Evolutionary conservation across 2,113 vertebrate species (phyloP).

Genomic region (Sporophila hypoxantha): DNA sequence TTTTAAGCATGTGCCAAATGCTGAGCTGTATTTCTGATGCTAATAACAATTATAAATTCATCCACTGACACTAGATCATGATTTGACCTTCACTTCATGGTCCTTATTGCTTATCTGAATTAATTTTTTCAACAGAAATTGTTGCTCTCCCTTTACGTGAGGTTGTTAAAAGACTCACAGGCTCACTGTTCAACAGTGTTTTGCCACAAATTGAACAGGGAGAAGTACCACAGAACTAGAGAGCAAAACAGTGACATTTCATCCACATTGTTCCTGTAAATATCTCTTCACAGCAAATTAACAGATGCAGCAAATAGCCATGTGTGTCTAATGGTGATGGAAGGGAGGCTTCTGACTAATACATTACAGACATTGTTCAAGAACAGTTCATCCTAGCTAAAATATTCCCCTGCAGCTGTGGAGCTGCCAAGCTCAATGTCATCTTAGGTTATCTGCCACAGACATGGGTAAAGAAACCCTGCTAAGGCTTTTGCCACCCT

Average conservation of each 20-base stretch:
- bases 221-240: neutral
- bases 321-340: conserved; percentile 55
- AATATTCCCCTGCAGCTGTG: conserved; percentile 40
- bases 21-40: neutral
- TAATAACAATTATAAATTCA: neutral
- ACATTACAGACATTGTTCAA: conserved; percentile 53
- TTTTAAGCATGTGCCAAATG: neutral
- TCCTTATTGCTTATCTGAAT: neutral
- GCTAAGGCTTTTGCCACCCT: conserved; percentile 11
- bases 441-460: conserved; percentile 51
- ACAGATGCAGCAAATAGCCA: conserved; percentile 48
- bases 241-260: neutral
- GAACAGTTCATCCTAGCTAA: conserved; percentile 51
- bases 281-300: conserved; percentile 57
- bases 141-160: neutral
- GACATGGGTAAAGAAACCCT: neutral
- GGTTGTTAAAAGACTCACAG: neutral
- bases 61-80: neutral
- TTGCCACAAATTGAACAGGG: neutral
- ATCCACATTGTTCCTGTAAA: conserved; percentile 19
- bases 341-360: conserved; percentile 52
- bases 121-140: neutral
- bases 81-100: neutral
- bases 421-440: conserved; percentile 53
- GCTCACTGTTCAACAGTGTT: neutral